These are phyloP conservation scores for Potamilus streckersoni DNA, from an alignment of 1,140 invertebrate species.

Conservation along the genomic window DNA sequence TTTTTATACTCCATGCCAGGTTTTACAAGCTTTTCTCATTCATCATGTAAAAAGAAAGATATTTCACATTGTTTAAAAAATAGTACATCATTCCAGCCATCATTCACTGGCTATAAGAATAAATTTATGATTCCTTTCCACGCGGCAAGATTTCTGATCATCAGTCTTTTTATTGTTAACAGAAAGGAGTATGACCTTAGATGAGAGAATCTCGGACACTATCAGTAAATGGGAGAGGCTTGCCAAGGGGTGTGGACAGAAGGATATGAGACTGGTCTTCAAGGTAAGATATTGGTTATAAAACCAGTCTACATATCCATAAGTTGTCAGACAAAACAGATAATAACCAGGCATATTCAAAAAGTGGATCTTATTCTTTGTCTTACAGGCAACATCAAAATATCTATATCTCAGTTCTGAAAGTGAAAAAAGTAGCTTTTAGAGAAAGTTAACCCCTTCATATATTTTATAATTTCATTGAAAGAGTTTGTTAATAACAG, in stretches of 20 bases:
- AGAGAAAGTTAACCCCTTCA: too few relatives aligned
- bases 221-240: slow-evolving; percentile 95
- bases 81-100: too few relatives aligned
- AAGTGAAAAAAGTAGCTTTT: too few relatives aligned
- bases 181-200: slow-evolving; percentile 83
- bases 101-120: too few relatives aligned
- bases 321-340: too few relatives aligned
- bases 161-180: slow-evolving; percentile 48
- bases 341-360: not conserved
- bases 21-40: too few relatives aligned
- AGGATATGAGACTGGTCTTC: slow-evolving; percentile 68
- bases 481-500: too few relatives aligned
- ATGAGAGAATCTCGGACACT: slow-evolving; percentile 93
- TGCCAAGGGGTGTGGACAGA: slow-evolving; percentile 65
- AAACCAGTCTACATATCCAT: not conserved
- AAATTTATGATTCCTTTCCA: too few relatives aligned
- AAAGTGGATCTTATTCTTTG: not conserved
- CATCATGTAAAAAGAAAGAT: too few relatives aligned
- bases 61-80: too few relatives aligned
- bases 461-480: too few relatives aligned
- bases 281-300: slow-evolving; percentile 56
- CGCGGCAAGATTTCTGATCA: not conserved
- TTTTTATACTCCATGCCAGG: too few relatives aligned
- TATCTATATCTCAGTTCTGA: not conserved
- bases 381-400: not conserved